Evolutionary conservation across 2,113 vertebrate genomes (phyloP).

Genomic region (Brienomyrus brachyistius): DNA sequence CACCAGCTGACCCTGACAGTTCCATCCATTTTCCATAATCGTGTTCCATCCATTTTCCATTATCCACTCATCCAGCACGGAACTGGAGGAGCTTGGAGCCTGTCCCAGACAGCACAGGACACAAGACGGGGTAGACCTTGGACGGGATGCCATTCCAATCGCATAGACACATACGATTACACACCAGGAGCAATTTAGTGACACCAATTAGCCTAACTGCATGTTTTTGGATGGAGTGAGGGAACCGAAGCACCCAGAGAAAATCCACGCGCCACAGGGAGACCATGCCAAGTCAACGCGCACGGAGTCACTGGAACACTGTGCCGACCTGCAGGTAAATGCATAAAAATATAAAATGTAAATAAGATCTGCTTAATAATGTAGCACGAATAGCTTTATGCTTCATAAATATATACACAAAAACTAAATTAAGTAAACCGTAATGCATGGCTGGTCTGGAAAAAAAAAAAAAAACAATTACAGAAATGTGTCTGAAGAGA

Average conservation of each 20-base stretch:
- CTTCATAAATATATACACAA: neutral
- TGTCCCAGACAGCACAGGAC: neutral
- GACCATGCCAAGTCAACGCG: neutral
- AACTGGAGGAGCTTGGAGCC: neutral
- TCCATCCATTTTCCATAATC: neutral
- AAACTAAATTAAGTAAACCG: neutral
- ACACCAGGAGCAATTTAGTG: neutral
- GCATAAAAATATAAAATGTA: neutral
- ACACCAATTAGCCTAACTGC: neutral
- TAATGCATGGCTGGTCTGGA: neutral
- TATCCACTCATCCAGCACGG: neutral
- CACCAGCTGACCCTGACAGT: no score
- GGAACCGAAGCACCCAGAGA: neutral
- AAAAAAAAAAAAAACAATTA: neutral
- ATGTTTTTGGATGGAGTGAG: neutral
- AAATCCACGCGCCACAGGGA: neutral
- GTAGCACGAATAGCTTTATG: neutral
- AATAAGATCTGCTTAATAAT: neutral
- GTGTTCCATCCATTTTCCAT: neutral
- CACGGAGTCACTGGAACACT: neutral
- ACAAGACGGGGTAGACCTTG: neutral
- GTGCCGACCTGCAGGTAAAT: neutral
- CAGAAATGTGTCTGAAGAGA: constrained; percentile 3
- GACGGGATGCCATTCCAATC: neutral
- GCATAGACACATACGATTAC: neutral